phyloP scores from a whole-genome alignment of 2,888 invertebrate genomes.

The Agrotis exclamationis region DNA sequence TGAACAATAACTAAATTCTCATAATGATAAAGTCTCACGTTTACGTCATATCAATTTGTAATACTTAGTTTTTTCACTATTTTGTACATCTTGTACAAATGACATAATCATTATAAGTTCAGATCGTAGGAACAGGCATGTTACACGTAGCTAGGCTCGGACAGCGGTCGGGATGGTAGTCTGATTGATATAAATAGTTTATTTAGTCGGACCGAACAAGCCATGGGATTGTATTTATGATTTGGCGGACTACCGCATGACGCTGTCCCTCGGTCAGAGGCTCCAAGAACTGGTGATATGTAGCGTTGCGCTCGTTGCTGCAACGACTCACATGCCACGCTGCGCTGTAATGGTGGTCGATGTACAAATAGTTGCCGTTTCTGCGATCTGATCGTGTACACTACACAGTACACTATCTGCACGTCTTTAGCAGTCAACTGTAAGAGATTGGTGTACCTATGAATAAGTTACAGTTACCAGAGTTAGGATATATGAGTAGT shows the following conservation, averaged over 20 bases:
- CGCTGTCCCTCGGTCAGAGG: conserved; percentile 14
- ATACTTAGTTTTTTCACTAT: conserved; percentile 76
- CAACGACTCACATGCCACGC: conserved; percentile 14
- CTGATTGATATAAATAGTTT: conserved; percentile 36
- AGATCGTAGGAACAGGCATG: conserved; percentile 67
- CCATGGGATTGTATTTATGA: conserved; percentile 45
- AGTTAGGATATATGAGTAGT: conserved; percentile 85
- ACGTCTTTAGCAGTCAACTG: conserved; percentile 71
- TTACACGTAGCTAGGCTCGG: conserved; percentile 34
- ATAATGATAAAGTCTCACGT: conserved; percentile 81
- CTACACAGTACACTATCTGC: conserved; percentile 68
- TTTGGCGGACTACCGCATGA: conserved; percentile 32
- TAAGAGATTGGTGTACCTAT: conserved; percentile 81
- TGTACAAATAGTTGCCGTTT: conserved; percentile 60
- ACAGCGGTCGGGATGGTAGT: conserved; percentile 25
- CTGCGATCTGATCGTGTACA: conserved; percentile 66
- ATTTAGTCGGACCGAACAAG: conserved; percentile 30
- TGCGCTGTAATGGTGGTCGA: conserved; percentile 23
- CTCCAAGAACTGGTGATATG: conserved; percentile 13
- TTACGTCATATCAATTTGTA: conserved; percentile 87
- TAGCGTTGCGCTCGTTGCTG: conserved; percentile 26
- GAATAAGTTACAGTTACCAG: conserved; percentile 89
- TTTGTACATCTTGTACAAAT: conserved; percentile 73
- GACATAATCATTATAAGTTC: conserved; percentile 59
- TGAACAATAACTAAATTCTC: conserved; percentile 85